Evolutionary conservation across 2,113 vertebrate genomes (phyloP).

Genomic region (Plecotus auritus): DNA sequence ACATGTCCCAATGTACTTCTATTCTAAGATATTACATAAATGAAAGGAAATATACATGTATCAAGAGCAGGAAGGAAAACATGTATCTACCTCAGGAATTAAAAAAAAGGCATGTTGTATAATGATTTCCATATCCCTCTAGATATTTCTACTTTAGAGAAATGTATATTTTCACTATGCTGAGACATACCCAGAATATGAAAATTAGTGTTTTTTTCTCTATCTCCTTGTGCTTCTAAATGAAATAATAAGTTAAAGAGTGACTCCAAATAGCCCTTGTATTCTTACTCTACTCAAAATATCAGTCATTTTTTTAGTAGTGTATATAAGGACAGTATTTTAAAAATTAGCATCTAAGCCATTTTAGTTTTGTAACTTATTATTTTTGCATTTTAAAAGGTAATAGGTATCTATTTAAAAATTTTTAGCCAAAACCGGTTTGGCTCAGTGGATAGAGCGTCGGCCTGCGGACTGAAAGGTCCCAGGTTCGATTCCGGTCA

Average conservation of each 20-base stretch:
- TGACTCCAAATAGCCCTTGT: not conserved
- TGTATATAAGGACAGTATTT: not conserved
- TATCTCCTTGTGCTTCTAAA: not conserved
- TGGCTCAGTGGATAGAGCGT: no score
- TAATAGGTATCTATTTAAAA: not conserved
- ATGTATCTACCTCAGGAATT: not conserved
- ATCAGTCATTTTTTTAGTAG: not conserved
- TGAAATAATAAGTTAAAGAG: not conserved
- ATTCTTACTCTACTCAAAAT: not conserved
- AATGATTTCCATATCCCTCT: not conserved
- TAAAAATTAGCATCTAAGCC: not conserved
- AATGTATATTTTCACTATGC: not conserved
- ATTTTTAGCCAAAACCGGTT: no score
- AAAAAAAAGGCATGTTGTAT: not conserved
- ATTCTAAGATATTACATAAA: conserved; percentile 19
- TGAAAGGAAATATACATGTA: conserved; percentile 12
- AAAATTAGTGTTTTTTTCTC: not conserved
- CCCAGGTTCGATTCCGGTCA: no score
- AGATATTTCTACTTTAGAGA: not conserved
- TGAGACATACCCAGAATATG: not conserved
- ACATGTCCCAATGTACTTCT: conserved; percentile 41
- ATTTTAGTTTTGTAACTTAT: not conserved
- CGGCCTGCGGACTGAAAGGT: no score
- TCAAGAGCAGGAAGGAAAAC: not conserved
- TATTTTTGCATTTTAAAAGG: not conserved